Evolutionary conservation across 2,797 vertebrate species (phyloP), one percentile per base, ranked within the genome.

Genomic region (Simalia tracyae): DNA sequence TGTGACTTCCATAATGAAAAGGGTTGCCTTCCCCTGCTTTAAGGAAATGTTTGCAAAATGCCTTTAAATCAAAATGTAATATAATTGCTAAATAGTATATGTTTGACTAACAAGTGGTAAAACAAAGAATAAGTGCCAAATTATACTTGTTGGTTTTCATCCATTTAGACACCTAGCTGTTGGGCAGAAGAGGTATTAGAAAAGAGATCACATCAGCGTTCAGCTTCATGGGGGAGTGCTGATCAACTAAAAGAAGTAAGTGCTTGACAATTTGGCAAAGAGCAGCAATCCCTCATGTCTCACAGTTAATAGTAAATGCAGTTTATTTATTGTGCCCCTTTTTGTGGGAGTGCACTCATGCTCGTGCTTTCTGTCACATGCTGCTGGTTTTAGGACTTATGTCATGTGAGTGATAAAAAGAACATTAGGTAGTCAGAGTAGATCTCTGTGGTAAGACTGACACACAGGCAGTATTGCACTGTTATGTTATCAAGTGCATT

Each of bases 191-290:
- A 99, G 89, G 98, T 97, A 94, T 95, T 97, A 93, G 98, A 99
- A 91, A 98, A 98, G 96, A 98, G 98, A 91, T 98, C 98, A 28
- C 99, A 99, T 97, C 99, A 99, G 95, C 98, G 99, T 61, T 99
- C 99, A 0, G 99, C 99, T 10, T 99, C 99, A 0, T 99, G 99
- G 99, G 98, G 98, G 92, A 99, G 98, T 90, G 98, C 99, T 59
- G 99, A 99, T 96, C 99, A 99, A 95, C 98, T 99, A 24, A 99
- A 99, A 98, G 99, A 99, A 98, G 99, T 99, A 98, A 95, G 96
- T 94, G 72, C 31, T 84, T 91, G 95, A 95, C 92, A 84, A 56
- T 66, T 87, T 93, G 87, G 54, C 87, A 84, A 42, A 57, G 86
- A 56, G 89, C 12, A 91, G 89, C 17, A 91, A 81, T 24, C 8